These are phyloP conservation scores for Disparrhopalites patrizii DNA, from an alignment of 2,888 invertebrate species.

Conservation along the genomic window DNA sequence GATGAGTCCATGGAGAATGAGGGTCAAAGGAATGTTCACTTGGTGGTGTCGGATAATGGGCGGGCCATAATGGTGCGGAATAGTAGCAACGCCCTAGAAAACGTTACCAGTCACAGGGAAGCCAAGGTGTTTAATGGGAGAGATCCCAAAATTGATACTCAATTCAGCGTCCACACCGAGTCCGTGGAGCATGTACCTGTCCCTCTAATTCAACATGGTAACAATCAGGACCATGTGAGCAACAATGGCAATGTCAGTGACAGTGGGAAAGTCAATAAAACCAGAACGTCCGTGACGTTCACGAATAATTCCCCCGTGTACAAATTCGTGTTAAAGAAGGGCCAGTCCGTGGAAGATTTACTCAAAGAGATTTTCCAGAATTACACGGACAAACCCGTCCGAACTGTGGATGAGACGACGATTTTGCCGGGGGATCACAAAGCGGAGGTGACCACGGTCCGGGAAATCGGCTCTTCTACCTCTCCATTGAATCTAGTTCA, in stretches of 20 bases:
- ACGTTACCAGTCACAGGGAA: slow-evolving; percentile 26
- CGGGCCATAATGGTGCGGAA: slow-evolving; percentile 22
- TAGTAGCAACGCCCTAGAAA: slow-evolving; percentile 17
- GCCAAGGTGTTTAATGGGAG: slow-evolving; percentile 28
- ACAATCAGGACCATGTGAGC: slow-evolving; percentile 1
- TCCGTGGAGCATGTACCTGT: slow-evolving; percentile 40
- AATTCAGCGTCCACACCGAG: slow-evolving; percentile 29
- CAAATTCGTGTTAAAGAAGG: slow-evolving; percentile 49
- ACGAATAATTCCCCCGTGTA: slow-evolving; percentile 49
- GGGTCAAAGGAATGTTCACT: slow-evolving; percentile 34
- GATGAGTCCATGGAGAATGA: slow-evolving; percentile 13
- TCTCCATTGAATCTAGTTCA: neutral
- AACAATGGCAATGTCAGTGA: slow-evolving; percentile 9
- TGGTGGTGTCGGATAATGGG: slow-evolving; percentile 39
- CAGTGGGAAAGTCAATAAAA: slow-evolving; percentile 23
- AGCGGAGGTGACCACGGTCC: neutral
- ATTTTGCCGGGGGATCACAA: neutral
- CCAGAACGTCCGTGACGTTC: slow-evolving; percentile 25
- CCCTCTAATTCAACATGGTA: slow-evolving; percentile 32
- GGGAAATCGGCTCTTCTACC: neutral
- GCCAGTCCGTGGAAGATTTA: slow-evolving; percentile 49
- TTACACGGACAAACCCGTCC: slow-evolving; percentile 35
- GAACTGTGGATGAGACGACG: neutral
- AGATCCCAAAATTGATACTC: slow-evolving; percentile 45
- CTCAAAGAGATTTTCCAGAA: slow-evolving; percentile 49